Base-by-base conservation (phyloP, 2,113 vertebrate species). In the Cyphomyrus discorhynchus region DNA sequence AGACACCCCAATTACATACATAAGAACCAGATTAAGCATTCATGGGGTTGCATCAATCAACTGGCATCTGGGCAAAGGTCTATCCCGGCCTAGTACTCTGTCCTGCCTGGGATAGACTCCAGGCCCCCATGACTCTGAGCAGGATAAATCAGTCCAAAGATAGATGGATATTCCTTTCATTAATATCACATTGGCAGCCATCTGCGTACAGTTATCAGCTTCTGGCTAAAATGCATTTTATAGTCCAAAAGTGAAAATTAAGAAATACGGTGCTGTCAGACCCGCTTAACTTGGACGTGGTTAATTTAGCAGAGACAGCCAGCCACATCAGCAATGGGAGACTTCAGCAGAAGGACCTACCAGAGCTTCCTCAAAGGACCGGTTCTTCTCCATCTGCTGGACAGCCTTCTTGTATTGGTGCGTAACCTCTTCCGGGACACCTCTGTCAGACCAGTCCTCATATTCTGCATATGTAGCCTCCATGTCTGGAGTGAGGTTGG, bases 361-460 rank as follows among this genome's bases (percentile, higher is more conserved):
- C 97, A 99, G 93, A 0, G 97, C 94, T 11, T 99, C 97, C 90
- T 99, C 98, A 0, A 95, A 96, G 0, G 97, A 94, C 90, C 96
- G 98, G 85, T 94, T 96, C 86, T 96, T 98, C 91, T 97, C 96
- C 96, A 98, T 27, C 90, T 98, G 97, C 95, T 97, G 95, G 0
- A 97, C 89, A 0, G 97, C 97, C 82, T 95, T 98, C 92, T 95
- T 96, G 91, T 99, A 99, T 90, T n/a, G 97, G 92, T 96, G 95
- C 0, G 93, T 50, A 3, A 95, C 95, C 0, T 92, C 89, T 47
- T 98, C 97, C 0, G 96, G 91, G 5, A 98, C 94, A 0, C 96
- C 97, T 0, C 96, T 93, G 21, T 99, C 98, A 0, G 98, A 96
- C 98, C 98, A 99, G 46, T 98, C 97, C 62, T 97, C 96, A 31